Conservation (phyloP, 2,797 vertebrate species). For the Apodemus agrarius region DNA sequence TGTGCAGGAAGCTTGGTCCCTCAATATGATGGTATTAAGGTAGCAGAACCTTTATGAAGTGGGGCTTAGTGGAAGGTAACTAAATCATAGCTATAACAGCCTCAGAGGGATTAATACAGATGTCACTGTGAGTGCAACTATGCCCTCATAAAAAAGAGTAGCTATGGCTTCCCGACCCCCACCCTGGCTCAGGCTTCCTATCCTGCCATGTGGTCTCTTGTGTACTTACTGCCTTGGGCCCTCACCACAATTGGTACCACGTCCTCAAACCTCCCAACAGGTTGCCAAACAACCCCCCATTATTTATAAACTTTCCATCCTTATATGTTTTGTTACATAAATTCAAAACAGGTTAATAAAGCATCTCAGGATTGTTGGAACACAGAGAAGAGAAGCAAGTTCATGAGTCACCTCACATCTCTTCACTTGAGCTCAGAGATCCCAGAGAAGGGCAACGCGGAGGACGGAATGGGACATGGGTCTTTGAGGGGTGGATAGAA, state of each 20-base stretch:
- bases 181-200: background rate
- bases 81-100: background rate
- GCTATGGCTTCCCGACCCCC: too few relatives aligned
- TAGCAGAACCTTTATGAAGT: background rate
- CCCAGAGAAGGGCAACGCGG: background rate
- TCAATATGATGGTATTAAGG: background rate
- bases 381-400: fast-evolving
- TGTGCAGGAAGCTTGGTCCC: background rate
- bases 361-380: too few relatives aligned
- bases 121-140: background rate
- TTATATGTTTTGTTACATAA: background rate
- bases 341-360: background rate
- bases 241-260: too few relatives aligned
- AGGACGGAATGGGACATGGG: background rate
- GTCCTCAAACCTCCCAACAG: background rate
- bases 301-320: background rate
- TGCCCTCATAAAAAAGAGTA: background rate
- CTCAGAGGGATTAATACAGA: background rate
- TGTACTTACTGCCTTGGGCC: too few relatives aligned
- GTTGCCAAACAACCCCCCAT: background rate
- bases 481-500: background rate
- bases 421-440: background rate
- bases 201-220: background rate
- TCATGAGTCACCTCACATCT: background rate
- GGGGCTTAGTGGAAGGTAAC: background rate